Conservation (phyloP, 2,797 vertebrate genomes). For the Gymnothorax javanicus region DNA sequence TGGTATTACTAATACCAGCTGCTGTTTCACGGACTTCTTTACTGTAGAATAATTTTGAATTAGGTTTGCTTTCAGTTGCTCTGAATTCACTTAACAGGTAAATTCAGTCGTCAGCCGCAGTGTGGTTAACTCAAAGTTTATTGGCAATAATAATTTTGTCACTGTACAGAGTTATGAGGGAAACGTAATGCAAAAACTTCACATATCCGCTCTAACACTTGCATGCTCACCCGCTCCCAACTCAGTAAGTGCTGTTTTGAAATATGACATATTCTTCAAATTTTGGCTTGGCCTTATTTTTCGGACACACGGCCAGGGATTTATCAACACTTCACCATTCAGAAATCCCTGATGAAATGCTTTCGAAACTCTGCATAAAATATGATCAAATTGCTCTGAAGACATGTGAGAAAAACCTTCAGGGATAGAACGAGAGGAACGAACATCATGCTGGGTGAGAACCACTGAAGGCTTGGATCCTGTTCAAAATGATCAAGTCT, state of each 20-base stretch:
- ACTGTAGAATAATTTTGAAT: background rate
- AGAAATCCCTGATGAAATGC: conserved; percentile 14
- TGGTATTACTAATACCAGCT: background rate
- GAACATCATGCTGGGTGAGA: background rate
- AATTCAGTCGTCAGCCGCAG: background rate
- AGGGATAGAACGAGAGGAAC: background rate
- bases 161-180: background rate
- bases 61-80: background rate
- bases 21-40: background rate
- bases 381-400: conserved; percentile 5
- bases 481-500: background rate
- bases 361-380: conserved; percentile 23
- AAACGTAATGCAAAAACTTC: background rate
- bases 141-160: background rate
- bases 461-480: background rate
- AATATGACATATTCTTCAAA: conserved; percentile 8
- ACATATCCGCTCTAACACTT: background rate
- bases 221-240: background rate
- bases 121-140: background rate
- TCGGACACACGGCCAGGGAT: conserved; percentile 12
- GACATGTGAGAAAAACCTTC: conserved; percentile 3
- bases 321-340: conserved; percentile 9
- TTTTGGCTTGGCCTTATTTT: conserved; percentile 17
- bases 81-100: background rate
- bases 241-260: background rate